These are phyloP conservation scores for Rhinophrynus dorsalis DNA, from an alignment of 2,797 vertebrate species.

Conservation along the genomic window DNA sequence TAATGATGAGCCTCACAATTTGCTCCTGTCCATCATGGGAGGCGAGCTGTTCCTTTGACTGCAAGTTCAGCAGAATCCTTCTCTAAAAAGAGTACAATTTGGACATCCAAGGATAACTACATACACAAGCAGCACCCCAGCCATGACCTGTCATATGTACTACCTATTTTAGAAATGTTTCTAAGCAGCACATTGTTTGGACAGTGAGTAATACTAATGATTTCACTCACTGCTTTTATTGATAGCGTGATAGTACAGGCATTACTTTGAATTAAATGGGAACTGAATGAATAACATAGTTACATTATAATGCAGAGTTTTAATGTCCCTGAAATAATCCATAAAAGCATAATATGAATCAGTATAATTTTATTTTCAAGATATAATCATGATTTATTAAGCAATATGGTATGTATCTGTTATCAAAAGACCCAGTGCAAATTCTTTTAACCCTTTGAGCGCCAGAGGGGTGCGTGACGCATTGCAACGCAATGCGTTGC, in stretches of 20 bases:
- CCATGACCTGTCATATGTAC: neutral
- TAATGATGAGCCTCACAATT: slow-evolving; percentile 11
- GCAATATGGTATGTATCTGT: no score
- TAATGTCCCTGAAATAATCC: no score
- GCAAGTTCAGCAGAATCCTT: slow-evolving; percentile 10
- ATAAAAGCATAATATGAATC: no score
- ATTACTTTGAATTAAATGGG: no score
- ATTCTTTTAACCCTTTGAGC: no score
- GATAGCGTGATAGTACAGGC: neutral
- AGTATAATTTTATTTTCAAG: no score
- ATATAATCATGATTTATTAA: no score
- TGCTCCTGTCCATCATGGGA: neutral
- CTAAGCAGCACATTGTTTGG: neutral
- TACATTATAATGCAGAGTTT: no score
- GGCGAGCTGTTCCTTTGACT: neutral
- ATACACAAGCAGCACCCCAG: neutral
- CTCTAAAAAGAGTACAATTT: neutral
- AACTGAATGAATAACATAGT: no score
- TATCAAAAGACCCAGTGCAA: no score
- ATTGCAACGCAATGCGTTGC: no score
- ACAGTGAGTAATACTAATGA: neutral
- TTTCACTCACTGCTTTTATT: neutral
- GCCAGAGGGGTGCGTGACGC: no score
- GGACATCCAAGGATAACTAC: slow-evolving; percentile 6
- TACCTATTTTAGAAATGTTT: neutral